Conservation (phyloP, 2,797 vertebrate genomes). For the Phataginus tricuspis region DNA sequence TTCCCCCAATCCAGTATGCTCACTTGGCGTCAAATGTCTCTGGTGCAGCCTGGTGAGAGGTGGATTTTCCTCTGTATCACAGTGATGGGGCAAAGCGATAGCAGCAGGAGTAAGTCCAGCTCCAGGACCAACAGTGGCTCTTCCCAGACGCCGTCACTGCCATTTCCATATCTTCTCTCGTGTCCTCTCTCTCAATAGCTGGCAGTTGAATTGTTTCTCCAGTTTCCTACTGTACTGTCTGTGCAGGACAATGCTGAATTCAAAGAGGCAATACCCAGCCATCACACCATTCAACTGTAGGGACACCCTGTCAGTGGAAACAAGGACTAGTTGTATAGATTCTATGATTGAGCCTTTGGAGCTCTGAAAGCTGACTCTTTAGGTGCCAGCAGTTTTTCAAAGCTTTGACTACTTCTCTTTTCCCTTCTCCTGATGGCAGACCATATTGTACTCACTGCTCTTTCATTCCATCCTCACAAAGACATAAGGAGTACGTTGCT, state of each 20-base stretch:
- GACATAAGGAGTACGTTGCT: conserved; percentile 9
- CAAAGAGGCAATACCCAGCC: not conserved
- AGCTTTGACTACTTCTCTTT: conserved; percentile 30
- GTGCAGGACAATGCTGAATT: not conserved
- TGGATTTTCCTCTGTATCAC: not conserved
- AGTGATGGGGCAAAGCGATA: not conserved
- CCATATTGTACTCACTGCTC: not conserved
- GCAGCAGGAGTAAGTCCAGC: not conserved
- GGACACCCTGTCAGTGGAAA: not conserved
- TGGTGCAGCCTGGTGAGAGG: not conserved
- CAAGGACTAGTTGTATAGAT: not conserved
- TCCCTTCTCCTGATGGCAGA: not conserved
- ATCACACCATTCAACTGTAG: not conserved
- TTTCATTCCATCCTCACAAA: conserved; percentile 31
- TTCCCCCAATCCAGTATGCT: not conserved
- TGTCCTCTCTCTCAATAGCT: not conserved
- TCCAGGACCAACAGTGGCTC: not conserved
- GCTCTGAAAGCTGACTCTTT: not conserved
- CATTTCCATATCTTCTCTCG: not conserved
- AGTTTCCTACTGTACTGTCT: not conserved
- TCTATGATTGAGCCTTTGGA: not conserved
- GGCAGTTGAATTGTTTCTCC: not conserved
- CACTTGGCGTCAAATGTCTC: not conserved
- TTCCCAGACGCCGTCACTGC: not conserved
- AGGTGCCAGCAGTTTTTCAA: conserved; percentile 11